Conservation (phyloP, 2,113 vertebrate species). For the Pimephales promelas region DNA sequence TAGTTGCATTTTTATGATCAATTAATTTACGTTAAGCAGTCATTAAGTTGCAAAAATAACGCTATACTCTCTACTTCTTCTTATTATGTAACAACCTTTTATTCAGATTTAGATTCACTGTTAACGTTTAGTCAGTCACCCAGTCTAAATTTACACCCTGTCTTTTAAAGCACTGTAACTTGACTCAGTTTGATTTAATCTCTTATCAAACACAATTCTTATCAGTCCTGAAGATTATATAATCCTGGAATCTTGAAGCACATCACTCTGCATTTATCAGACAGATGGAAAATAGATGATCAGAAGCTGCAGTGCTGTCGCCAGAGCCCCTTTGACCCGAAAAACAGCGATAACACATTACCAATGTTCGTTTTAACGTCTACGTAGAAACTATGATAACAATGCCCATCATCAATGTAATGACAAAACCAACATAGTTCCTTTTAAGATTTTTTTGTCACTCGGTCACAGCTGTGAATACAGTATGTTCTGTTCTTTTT, state of each 20-base stretch:
- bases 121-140: not conserved
- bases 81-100: not conserved
- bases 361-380: not conserved
- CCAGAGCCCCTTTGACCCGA: conserved; percentile 3
- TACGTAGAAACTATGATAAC: not conserved
- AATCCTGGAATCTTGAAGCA: not conserved
- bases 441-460: not conserved
- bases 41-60: not conserved
- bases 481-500: not conserved
- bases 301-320: conserved; percentile 5
- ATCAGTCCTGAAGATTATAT: not conserved
- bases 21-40: not conserved
- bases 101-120: not conserved
- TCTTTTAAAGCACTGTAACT: not conserved
- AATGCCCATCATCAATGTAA: not conserved
- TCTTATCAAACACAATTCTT: not conserved
- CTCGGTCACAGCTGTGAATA: not conserved
- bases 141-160: not conserved
- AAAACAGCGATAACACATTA: conserved; percentile 2
- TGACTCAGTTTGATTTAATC: not conserved
- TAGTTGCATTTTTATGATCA: no score
- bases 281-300: conserved; percentile 6
- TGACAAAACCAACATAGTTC: not conserved
- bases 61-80: not conserved
- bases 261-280: conserved; percentile 24